Evolutionary conservation across 2,888 invertebrate genomes (phyloP).

Genomic region (Oegoconia quadripuncta): DNA sequence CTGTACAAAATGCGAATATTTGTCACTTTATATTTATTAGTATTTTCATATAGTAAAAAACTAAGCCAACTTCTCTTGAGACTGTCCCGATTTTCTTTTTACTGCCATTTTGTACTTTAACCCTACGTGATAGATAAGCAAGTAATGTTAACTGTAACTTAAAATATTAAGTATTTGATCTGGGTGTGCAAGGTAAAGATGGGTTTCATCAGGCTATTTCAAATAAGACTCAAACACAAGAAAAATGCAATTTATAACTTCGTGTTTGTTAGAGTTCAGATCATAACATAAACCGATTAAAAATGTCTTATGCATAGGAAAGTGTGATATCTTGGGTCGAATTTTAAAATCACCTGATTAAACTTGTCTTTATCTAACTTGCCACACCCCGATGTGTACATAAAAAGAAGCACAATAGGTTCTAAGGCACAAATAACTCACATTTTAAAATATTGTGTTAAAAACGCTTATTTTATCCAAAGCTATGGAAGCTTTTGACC

Average conservation of each 20-base stretch:
- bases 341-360: no score
- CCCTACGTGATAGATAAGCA: constrained; percentile 3
- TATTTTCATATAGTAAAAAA: background rate
- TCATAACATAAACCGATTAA: no score
- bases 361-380: no score
- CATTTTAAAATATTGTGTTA: constrained; percentile 4
- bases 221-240: no score
- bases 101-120: constrained; percentile 38
- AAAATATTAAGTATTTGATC: no score
- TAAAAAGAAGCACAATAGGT: constrained; percentile 20
- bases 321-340: no score
- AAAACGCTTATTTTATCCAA: constrained; percentile 21
- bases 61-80: constrained; percentile 23
- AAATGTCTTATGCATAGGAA: no score
- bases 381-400: background rate
- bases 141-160: background rate
- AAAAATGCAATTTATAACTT: no score
- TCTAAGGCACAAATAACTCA: constrained; percentile 22
- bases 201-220: no score
- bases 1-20: no score
- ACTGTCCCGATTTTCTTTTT: constrained; percentile 29
- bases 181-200: background rate
- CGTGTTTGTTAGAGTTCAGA: no score
- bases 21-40: no score
- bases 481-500: constrained; percentile 50